Evolutionary conservation across 2,888 invertebrate genomes (phyloP), one percentile per base, ranked within the genome.

Genomic region (Drosophila fulvimacula): DNA sequence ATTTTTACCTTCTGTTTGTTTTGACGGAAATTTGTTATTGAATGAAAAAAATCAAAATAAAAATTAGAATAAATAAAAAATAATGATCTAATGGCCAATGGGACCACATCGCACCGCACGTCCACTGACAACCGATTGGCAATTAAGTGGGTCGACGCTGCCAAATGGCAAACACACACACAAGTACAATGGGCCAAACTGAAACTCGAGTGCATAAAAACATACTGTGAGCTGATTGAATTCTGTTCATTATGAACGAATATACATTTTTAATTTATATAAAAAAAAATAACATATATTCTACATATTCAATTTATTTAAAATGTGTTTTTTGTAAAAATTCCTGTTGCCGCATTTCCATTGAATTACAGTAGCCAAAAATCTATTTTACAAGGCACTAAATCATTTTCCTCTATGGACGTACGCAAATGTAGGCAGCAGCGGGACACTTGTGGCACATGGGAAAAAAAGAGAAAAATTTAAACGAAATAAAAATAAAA

Each of bases 1-100:
- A 59, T 67, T 67, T 67, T 49, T 41, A 57, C 57, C 55, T 49
- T 21, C 49, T 76, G 71, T 79, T 79, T 79, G 79, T 79, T 79
- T 79, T 79, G 80, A 79, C 79, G 79, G 77, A 77, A 79, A 79
- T 76, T 62, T 79, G 74, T 79, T 79, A 79, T 79, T 79, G 69
- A 69, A 69, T 69, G 44, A 56, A 39, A 36, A 58, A 56, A 55
- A 27, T 21, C 11, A 19, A 30, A 51, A 39, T 24, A 24, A 57
- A 34, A 19, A 7, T 21, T 1, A 6, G 11, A 56, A 42, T 42
- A 56, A 32, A 56, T 17, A 55, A 51, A 34, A 64, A 63, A 64
- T 59, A 79, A 73, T 79, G 77, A 79, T 79, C 79, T 79, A 79
- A 79, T 79, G 79, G 71, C 66, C 74, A 79, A 70, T 62, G 52